These are phyloP conservation scores for Syngnathus floridae DNA, from an alignment of 2,113 vertebrate species.

Conservation along the genomic window DNA sequence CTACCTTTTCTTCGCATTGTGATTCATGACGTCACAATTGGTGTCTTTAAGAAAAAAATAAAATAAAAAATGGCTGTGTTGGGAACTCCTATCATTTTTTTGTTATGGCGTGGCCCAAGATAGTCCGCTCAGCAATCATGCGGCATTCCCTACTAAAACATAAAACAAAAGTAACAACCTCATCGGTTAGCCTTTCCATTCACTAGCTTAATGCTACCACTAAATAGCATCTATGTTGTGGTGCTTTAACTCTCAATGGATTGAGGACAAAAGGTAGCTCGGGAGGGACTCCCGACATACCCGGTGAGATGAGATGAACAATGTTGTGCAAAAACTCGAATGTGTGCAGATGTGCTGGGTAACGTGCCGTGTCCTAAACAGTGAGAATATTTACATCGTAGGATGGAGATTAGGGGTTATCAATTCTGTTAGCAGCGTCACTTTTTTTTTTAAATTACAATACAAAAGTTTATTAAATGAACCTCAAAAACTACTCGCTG, in stretches of 20 bases:
- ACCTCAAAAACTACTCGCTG: not conserved
- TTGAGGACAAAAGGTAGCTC: too few relatives aligned
- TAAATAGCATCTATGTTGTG: too few relatives aligned
- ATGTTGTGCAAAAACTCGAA: not conserved
- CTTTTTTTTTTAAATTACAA: too few relatives aligned
- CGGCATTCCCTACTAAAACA: too few relatives aligned
- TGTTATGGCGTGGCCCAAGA: too few relatives aligned
- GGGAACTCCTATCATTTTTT: too few relatives aligned
- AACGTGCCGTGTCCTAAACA: constrained; percentile 20
- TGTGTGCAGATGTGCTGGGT: not conserved
- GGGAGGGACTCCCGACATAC: not conserved
- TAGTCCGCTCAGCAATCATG: too few relatives aligned
- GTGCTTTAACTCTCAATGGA: too few relatives aligned
- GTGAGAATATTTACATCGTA: constrained; percentile 54
- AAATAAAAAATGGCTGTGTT: not conserved
- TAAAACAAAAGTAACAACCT: too few relatives aligned
- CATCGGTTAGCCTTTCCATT: too few relatives aligned
- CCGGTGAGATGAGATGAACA: not conserved
- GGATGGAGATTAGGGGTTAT: constrained; percentile 8
- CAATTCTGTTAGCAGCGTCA: not conserved
- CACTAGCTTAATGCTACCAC: too few relatives aligned
- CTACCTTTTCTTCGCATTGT: not conserved
- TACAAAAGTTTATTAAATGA: too few relatives aligned
- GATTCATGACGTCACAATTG: not conserved
- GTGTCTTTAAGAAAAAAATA: not conserved